Evolutionary conservation across 2,888 invertebrate species (phyloP).

Genomic region (Syrphus vitripennis): DNA sequence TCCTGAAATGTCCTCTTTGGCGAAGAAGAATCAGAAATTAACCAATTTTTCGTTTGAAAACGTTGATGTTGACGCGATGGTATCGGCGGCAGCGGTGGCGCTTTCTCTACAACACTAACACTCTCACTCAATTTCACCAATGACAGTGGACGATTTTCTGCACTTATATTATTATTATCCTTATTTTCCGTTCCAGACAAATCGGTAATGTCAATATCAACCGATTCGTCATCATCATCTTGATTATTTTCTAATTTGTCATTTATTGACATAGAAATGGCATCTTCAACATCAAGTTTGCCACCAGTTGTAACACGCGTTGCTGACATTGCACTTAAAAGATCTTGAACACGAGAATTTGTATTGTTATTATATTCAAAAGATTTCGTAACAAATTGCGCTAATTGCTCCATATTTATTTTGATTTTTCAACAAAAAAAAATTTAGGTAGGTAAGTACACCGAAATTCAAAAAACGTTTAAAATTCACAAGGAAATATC

Average conservation of each 20-base stretch:
- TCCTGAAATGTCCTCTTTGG: slow-evolving; percentile 74
- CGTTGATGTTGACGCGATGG: background rate
- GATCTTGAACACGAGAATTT: slow-evolving; percentile 78
- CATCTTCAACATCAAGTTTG: slow-evolving; percentile 69
- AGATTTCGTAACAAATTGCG: slow-evolving; percentile 94
- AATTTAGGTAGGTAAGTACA: no score
- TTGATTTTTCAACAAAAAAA: background rate
- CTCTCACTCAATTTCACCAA: slow-evolving; percentile 74
- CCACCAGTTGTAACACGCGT: slow-evolving; percentile 73
- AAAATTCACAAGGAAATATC: background rate
- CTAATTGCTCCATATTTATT: slow-evolving; percentile 90
- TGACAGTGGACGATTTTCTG: slow-evolving; percentile 74
- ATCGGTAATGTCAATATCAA: slow-evolving; percentile 81
- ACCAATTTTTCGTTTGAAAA: slow-evolving; percentile 76
- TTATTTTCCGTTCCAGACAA: slow-evolving; percentile 77
- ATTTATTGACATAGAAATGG: slow-evolving; percentile 71
- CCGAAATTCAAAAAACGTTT: background rate
- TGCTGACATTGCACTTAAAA: slow-evolving; percentile 77
- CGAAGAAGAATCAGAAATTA: slow-evolving; percentile 77
- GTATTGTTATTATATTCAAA: slow-evolving; percentile 85
- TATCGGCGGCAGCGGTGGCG: no score
- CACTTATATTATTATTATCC: slow-evolving; percentile 72
- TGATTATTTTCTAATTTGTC: slow-evolving; percentile 70
- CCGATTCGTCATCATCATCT: slow-evolving; percentile 79
- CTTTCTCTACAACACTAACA: slow-evolving; percentile 43